Base-by-base conservation (phyloP, 2,797 vertebrate genomes). In the Crax fasciolata region DNA sequence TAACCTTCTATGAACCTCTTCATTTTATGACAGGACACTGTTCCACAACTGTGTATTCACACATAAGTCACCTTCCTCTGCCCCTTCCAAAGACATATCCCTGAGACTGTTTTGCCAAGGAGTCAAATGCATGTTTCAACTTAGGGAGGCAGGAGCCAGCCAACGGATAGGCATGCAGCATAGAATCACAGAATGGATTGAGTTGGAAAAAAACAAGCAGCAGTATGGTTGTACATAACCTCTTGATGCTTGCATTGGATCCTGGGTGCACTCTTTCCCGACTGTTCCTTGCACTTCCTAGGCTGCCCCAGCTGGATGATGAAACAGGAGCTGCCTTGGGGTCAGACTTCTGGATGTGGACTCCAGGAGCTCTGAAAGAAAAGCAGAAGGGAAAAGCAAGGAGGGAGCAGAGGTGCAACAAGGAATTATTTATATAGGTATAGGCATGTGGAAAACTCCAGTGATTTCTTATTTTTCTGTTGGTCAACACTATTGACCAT, bases 1-100 rank as follows among this genome's bases (percentile, higher is more conserved):
- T 62, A 61, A 39, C 18, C 30, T 58, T 1, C 0, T 13, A 19
- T 2, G 21, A 52, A 54, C 23, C 4, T 0, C 0, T 9, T 13
- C 1, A 1, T 5, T 54, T 62, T 21, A 27, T 12, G 51, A 13
- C 7, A 46, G 21, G 38, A 46, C 9, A 3, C 2, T 16, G 32
- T 72, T 86, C 46, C 25, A 23, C 74, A 58, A 30, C 21, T 16
- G 3, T 20, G 5, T 11, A 21, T 79, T 44, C 62, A 39, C 21
- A 43, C 5, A 0, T 6, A 6, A 18, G 17, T 18, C 43, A 1
- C 32, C 21, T 84, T 44, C 66, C 28, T 9, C 48, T 21, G 12
- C 16, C 46, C 27, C 20, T 82, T 54, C 58, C 49, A 17, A 66
- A 63, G 49, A 11, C 0, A 0, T 13, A 14, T 5, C 28, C 28